A percentile compares a stretch with the other conserved stretches of the same genome.
Conservation (phyloP, 2,888 invertebrate genomes). For the Agrotis ipsilon region DNA sequence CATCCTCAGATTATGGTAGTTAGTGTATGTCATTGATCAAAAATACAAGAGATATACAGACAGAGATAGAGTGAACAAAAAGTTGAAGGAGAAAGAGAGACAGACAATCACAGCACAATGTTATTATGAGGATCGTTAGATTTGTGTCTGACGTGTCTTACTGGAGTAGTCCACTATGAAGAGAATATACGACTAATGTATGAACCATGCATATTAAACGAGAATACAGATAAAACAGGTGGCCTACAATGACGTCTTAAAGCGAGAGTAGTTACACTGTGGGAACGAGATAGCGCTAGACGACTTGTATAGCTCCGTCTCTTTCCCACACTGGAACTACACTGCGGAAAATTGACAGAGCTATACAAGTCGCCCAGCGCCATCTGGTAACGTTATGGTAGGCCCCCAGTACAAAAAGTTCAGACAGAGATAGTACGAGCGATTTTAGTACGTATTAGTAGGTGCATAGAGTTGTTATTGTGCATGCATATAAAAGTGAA, state of each 20-base stretch:
- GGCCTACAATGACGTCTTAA: too few species aligned
- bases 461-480: neutral
- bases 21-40: neutral
- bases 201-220: too few species aligned
- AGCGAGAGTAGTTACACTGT: too few species aligned
- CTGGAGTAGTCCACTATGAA: fast-evolving
- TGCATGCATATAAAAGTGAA: slow-evolving; percentile 45
- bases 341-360: too few species aligned
- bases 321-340: too few species aligned
- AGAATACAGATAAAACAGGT: too few species aligned
- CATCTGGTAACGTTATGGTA: too few species aligned
- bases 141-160: neutral
- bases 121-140: neutral
- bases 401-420: neutral
- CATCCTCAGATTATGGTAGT: neutral
- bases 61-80: neutral
- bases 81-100: neutral
- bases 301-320: too few species aligned
- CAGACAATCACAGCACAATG: neutral
- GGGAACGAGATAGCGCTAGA: too few species aligned
- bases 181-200: neutral
- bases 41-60: neutral
- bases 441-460: neutral
- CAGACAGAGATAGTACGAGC: neutral
- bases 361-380: too few species aligned